Evolutionary conservation across 2,113 vertebrate species (phyloP), one percentile per base, ranked within the genome.

Genomic region (Periophthalmus modestus): DNA sequence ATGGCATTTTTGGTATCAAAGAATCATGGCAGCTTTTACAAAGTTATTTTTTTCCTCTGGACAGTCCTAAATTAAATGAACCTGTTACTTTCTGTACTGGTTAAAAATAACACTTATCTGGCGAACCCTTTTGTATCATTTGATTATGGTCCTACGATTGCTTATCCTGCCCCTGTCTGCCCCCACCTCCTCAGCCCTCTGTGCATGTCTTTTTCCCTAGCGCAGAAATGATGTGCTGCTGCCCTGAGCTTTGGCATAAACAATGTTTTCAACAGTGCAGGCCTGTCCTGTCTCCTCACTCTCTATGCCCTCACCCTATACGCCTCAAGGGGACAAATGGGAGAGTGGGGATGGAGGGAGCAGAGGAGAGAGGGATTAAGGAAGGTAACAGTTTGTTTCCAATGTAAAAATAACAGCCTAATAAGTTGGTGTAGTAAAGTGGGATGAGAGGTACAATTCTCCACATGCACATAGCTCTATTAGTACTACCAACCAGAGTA

Each of bases 221-320:
- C 87, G 91, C 86, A 87, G 83, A 89, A 91, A 92, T 91, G 83
- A 92, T 89, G 90, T 85, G 87, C 83, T 85, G 87, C 89, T 86
- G 85, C 88, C 89, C 86, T 88, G 84, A 87, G 85, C 82, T 74
- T 36, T 83, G 89, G 85, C 75, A 71, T 91, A 91, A 91, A 92
- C 89, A 89, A 79, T 90, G 85, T 89, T 89, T 91, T 90, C 87
- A 90, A 86, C 85, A 80, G 87, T 79, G 82, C 79, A 69, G 86
- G 82, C 80, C 82, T 81, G 86, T 90, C 85, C 85, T 75, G 79
- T 89, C 85, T 87, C 82, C 66, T 61, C 59, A 71, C 72, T 58
- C 73, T 23, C 54, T 33, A 43, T 80, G 24, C 80, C 23, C 78
- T 52, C 52, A 18, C 73, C 28, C 57, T 52, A n/a, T 54, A 66